These are phyloP conservation scores for Serripes groenlandicus DNA, from an alignment of 2,888 invertebrate species.

Conservation along the genomic window DNA sequence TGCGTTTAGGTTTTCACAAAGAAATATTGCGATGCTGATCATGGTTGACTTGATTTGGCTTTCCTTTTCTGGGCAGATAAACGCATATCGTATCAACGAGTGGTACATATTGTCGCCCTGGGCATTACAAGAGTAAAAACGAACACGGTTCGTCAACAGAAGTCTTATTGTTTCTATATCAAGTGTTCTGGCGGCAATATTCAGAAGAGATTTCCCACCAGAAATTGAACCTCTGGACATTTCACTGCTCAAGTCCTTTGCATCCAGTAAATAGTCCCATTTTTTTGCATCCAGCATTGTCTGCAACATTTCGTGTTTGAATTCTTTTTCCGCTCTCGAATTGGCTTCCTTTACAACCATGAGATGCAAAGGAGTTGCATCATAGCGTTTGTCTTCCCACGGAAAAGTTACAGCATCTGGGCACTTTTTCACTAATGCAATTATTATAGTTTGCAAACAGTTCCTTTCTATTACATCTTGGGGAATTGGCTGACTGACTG, in stretches of 20 bases:
- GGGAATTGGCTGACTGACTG: not conserved
- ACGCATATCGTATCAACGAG: not conserved
- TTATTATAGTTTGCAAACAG: not conserved
- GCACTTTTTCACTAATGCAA: not conserved
- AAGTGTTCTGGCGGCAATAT: not conserved
- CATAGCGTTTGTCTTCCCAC: not conserved
- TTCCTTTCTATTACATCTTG: not conserved
- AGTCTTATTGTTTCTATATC: not conserved
- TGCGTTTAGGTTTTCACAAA: not conserved
- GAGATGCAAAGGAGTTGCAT: conserved; percentile 8
- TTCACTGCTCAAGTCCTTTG: not conserved
- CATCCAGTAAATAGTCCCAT: not conserved
- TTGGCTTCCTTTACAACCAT: conserved; percentile 15
- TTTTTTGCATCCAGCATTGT: not conserved
- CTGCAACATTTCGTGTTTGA: not conserved
- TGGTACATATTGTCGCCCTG: not conserved
- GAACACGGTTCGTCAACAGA: no score
- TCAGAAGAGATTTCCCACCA: not conserved
- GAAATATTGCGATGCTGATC: not conserved
- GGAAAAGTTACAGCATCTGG: not conserved
- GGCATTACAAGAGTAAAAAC: not conserved
- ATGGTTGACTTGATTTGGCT: not conserved
- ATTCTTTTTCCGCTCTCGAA: not conserved
- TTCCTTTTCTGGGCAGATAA: not conserved
- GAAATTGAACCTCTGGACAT: not conserved